These are phyloP conservation scores for Trichonephila clavipes DNA, from an alignment of 1,140 invertebrate genomes.

Conservation along the genomic window DNA sequence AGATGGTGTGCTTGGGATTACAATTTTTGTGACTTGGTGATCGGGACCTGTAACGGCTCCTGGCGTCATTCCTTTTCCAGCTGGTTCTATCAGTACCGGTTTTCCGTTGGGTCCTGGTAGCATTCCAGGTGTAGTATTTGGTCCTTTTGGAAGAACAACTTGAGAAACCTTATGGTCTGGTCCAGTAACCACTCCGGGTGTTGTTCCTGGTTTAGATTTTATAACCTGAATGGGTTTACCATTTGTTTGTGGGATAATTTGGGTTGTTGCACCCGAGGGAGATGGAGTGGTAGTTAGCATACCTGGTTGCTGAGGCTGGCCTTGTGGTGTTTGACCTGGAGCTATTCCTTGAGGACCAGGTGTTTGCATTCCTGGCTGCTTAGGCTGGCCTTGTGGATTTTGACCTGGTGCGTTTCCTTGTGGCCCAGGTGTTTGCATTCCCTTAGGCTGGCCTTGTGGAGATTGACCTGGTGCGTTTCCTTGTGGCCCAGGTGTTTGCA, in stretches of 20 bases:
- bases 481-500: no score
- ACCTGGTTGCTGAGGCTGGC: no score
- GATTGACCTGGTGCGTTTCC: no score
- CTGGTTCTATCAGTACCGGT: neutral
- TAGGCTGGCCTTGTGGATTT: no score
- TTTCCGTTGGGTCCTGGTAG: neutral
- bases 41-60: neutral
- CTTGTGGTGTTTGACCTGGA: no score
- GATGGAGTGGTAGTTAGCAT: neutral
- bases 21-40: neutral
- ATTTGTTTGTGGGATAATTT: neutral
- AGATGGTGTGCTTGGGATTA: neutral
- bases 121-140: neutral
- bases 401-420: no score
- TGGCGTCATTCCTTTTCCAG: neutral
- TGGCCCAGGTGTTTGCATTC: no score
- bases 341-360: no score
- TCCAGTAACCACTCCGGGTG: neutral
- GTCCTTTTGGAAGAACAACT: neutral
- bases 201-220: neutral
- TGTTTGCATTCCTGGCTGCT: no score
- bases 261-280: neutral
- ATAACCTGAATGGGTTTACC: neutral
- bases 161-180: neutral
- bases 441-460: no score